Evolutionary conservation across 1,140 invertebrate species (phyloP).

Genomic region (Penaeus chinensis): DNA sequence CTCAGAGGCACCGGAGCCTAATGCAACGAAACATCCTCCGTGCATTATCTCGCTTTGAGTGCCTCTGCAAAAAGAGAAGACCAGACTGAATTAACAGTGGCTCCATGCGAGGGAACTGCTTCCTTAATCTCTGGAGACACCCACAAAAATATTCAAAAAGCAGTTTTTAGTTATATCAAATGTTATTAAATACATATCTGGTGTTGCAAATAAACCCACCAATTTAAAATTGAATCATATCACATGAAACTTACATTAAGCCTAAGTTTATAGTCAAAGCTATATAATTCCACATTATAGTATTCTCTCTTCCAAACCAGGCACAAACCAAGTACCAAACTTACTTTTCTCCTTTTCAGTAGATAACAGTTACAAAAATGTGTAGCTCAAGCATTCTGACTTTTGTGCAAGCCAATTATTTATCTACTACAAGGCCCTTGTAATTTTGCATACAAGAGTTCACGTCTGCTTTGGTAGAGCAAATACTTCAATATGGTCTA

Average conservation of each 20-base stretch:
- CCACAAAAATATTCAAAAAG: constrained; percentile 16
- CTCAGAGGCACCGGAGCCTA: constrained; percentile 62
- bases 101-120: constrained; percentile 58
- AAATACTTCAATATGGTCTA: too few species aligned
- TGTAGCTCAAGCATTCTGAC: too few species aligned
- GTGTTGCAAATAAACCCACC: too few species aligned
- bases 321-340: too few species aligned
- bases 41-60: constrained; percentile 62
- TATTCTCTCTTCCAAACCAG: constrained; percentile 14
- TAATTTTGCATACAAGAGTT: too few species aligned
- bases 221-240: constrained; percentile 28
- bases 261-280: constrained; percentile 11
- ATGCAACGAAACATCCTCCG: constrained; percentile 62
- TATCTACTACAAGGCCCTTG: too few species aligned
- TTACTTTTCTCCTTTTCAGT: too few species aligned
- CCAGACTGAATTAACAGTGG: constrained; percentile 63
- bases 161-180: constrained; percentile 40
- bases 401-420: too few species aligned
- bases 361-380: too few species aligned
- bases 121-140: constrained; percentile 58
- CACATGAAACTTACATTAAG: constrained; percentile 42
- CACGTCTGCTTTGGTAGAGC: too few species aligned
- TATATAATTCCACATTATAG: constrained; percentile 33
- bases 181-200: too few species aligned
- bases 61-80: constrained; percentile 62